Evolutionary conservation across 1,140 invertebrate genomes (phyloP), one percentile per base, ranked within the genome.

Genomic region (Euura saliciscinereae): DNA sequence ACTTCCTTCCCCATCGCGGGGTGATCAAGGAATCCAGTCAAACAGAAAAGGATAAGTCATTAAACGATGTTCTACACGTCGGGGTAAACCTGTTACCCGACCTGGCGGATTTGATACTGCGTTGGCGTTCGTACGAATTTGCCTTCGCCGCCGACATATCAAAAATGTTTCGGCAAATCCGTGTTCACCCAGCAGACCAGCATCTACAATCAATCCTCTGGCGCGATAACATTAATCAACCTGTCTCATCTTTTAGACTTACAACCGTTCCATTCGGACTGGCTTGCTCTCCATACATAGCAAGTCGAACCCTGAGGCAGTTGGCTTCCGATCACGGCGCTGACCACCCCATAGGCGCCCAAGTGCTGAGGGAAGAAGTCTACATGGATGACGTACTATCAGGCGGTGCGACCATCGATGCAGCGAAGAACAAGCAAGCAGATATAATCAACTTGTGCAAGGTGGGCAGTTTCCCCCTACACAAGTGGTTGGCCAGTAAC

Each of bases 221-320:
- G 80, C 13, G 78, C 46, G 10, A 65, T 3, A 7, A 44, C n/a
- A 69, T 45, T 0, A 43, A 69, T n/a, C 44, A 80, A 42, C 45
- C 73, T 0, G 67, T 85, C 6, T 44, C 46, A 44, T 75, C 70
- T 10, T 88, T 65, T 77, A 70, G 70, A 44, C 68, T 88, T 3
- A 78, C 69, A 4, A 87, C 81, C 1, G 79, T 87, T 2, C 87
- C 85, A 0, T 88, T 84, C 73, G 85, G 86, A 2, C 82, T 80
- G 68, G 59, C 76, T 2, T 74, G 73, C 6, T 78, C 80, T 6
- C 74, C 83, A 1, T 87, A 77, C 75, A 70, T 83, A 51, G 83
- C 83, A 0, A 77, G 73, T 6, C 66, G 77, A 68, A 75, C 59
- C 77, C 65, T 88, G 3, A 44, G 80, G n/a, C 80, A 80, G 77